These are phyloP conservation scores for Diaprepes abbreviatus DNA, from an alignment of 2,888 invertebrate genomes.

Conservation along the genomic window DNA sequence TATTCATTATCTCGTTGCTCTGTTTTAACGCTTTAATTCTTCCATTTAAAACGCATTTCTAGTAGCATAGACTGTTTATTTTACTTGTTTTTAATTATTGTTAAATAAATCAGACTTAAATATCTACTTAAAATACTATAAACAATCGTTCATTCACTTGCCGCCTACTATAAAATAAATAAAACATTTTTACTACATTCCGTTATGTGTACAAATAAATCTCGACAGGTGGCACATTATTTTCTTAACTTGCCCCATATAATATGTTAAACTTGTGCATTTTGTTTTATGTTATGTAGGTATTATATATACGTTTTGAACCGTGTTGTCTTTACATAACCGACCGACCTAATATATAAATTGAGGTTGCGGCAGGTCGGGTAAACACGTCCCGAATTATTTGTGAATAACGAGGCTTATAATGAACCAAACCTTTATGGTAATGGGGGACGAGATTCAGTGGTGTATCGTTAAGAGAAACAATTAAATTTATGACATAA, in stretches of 20 bases:
- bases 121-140: background rate
- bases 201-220: conserved; percentile 34
- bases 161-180: conserved; percentile 14
- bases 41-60: too few species aligned
- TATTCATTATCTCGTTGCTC: too few species aligned
- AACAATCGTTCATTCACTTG: conserved; percentile 4
- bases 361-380: conserved; percentile 55
- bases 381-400: conserved; percentile 53
- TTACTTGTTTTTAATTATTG: background rate
- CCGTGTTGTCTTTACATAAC: conserved; percentile 27
- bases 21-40: too few species aligned
- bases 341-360: conserved; percentile 48
- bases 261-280: conserved; percentile 31
- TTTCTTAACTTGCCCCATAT: conserved; percentile 28
- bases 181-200: conserved; percentile 5
- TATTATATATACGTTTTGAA: conserved; percentile 11
- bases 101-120: background rate
- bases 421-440: conserved; percentile 35
- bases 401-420: conserved; percentile 49
- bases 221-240: conserved; percentile 37
- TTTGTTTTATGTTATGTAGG: conserved; percentile 7
- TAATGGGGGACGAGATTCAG: conserved; percentile 26
- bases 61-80: too few species aligned
- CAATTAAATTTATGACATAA: conserved; percentile 12
- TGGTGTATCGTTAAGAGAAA: conserved; percentile 18